Base-by-base conservation (phyloP, 2,888 invertebrate species). In the Arenicola marina region DNA sequence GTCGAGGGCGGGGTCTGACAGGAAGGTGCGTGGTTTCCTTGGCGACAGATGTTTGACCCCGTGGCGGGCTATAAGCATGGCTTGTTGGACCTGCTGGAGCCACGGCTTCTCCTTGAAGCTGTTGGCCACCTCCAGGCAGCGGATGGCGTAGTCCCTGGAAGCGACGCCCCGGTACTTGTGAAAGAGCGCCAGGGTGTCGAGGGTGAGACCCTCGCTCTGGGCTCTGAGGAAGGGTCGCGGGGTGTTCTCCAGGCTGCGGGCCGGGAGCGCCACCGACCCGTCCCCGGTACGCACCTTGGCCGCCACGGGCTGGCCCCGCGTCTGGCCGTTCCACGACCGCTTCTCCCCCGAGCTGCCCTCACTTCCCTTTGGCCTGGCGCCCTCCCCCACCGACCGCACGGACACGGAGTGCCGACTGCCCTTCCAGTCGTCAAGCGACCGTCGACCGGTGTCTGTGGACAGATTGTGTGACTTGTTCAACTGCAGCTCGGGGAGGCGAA, bases 51-150 rank as follows among this genome's bases (percentile, higher is more conserved):
- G n/a, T 24, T 63, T 77, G 29, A 82, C 72, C 0, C 78, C 76
- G 33, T 75, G 75, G 21, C 75, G 65, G 43, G 79, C 76, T 29
- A 83, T 68, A 33, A 69, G 68, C 73, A 80, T 75, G 1, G 83
- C 83, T 72, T 81, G 76, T 4, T 78, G 69, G 4, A 83, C 77
- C 58, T 79, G 78, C 54, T 75, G 71, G 31, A 83, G 66, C 82
- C 82, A 83, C 2, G 82, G 78, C 66, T 80, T 82, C 56, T 82
- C 81, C 53, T 75, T 75, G 69, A 82, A 82, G 15, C 74, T 73
- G 67, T 76, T 79, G 7, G 82, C 80, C n/a, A 81, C 76, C 4
- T 77, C 73, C 59, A 83, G 67, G n/a, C 81, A 78, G 63, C 75
- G 74, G 24, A 79, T 75, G 54, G 83, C 83, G 45, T 81, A 76